Evolutionary conservation across 2,113 vertebrate species (phyloP).

Genomic region (Sterna hirundo): DNA sequence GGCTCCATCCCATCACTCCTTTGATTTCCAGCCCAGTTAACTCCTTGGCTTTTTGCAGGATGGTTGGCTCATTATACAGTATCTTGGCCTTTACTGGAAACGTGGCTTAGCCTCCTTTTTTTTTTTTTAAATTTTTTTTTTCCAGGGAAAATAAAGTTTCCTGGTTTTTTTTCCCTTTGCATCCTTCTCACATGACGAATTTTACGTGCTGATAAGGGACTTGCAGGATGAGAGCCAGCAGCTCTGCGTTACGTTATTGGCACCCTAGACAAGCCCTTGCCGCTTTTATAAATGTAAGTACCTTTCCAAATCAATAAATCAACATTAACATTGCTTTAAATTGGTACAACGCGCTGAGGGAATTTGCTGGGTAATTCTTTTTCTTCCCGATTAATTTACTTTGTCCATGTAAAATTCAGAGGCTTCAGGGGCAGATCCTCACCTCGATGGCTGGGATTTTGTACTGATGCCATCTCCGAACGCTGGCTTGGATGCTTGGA

Average conservation of each 20-base stretch:
- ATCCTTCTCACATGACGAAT: background rate
- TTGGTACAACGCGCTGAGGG: background rate
- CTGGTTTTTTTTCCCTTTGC: rapidly evolving
- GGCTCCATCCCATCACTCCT: background rate
- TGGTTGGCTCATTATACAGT: background rate
- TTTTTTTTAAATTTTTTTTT: background rate
- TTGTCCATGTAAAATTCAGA: background rate
- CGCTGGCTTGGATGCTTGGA: background rate
- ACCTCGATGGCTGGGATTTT: background rate
- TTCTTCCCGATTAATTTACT: slow-evolving; percentile 65
- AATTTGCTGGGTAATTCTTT: slow-evolving; percentile 61
- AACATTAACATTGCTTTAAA: slow-evolving; percentile 62
- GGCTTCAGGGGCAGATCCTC: background rate
- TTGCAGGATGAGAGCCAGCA: background rate
- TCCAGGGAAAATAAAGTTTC: background rate
- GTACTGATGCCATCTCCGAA: background rate
- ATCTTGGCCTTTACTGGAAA: background rate
- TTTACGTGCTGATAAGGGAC: background rate
- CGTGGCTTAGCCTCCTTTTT: rapidly evolving
- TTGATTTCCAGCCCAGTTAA: background rate
- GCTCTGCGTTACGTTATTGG: background rate
- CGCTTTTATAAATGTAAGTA: slow-evolving; percentile 33
- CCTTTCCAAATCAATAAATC: slow-evolving; percentile 75
- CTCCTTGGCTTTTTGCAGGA: background rate
- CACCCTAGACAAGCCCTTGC: background rate